Evolutionary conservation across 2,113 vertebrate genomes (phyloP), one percentile per base, ranked within the genome.

Genomic region (Myrmophylax atrothorax): DNA sequence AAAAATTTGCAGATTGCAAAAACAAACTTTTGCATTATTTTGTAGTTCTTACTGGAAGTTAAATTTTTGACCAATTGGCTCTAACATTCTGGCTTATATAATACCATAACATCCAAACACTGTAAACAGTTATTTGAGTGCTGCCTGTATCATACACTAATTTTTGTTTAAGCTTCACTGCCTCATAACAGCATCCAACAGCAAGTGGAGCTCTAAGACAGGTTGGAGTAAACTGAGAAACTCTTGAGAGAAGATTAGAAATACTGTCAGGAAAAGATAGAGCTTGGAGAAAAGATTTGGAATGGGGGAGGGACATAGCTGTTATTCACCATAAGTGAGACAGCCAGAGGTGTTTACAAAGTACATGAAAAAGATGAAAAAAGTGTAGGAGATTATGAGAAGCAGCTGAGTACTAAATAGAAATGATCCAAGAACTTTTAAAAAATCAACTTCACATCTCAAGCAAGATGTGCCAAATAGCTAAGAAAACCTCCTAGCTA

Each of bases 181-280:
- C 67, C 72, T 94, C 81, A 4, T 93, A 80, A 74, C 62, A 70
- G 42, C 67, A 70, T 93, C 47, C 23, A 91, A 94, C 96, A 96
- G 91, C 95, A 95, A 96, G 96, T 91, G 94, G 96, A 96, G 95
- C 95, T 97, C 93, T 96, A 97, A 85, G 91, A 94, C 74, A 95
- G 94, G 55, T 90, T 75, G 95, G 91, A 95, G 42, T 85, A 85
- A 94, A 82, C 7, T 8, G 44, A 87, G 33, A 84, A 87, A 62
- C 8, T 81, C 79, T 12, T 69, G 59, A 75, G 42, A 42, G 40
- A 76, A 52, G 23, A 49, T 84, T 75, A 85, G 37, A 93, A 90
- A 91, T 79, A 11, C 23, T 77, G 35, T n/a, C 63, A 77, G 44
- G 47, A 83, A 63, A 77, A 94, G 6, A 68, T 0, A n/a, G 59